Percentiles rank a stretch among this genome's conserved stretches.
phyloP scores from a whole-genome alignment of 2,888 invertebrate species.

The Theretra japonica region DNA sequence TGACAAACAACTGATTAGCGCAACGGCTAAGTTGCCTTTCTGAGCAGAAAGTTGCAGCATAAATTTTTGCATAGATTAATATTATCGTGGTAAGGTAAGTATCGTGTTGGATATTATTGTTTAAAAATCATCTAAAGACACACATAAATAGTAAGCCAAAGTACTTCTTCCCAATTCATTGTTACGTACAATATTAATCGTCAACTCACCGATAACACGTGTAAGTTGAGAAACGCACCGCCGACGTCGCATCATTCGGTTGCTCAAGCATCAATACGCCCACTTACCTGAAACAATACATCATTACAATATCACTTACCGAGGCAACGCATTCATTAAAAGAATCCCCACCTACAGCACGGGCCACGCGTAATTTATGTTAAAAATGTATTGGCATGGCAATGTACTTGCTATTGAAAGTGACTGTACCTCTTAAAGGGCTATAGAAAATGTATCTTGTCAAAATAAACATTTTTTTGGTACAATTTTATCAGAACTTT shows the following conservation, averaged over 20 bases:
- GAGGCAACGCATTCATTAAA: conserved; percentile 64
- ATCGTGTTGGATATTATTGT: no score
- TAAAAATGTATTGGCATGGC: conserved; percentile 1
- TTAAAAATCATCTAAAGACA: no score
- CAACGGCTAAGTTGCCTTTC: no score
- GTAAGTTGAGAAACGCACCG: conserved; percentile 65
- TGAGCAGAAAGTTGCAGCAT: no score
- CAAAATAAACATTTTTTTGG: not conserved
- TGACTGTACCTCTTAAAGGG: no score
- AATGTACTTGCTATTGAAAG: not conserved
- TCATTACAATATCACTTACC: conserved; percentile 80
- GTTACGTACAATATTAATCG: conserved; percentile 54
- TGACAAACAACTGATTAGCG: no score
- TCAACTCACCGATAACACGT: conserved; percentile 64
- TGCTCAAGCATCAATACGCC: conserved; percentile 64
- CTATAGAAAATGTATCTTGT: not conserved
- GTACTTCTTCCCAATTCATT: conserved; percentile 30
- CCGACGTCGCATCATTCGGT: conserved; percentile 64
- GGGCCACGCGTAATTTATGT: conserved; percentile 15
- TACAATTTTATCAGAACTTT: no score
- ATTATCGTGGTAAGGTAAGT: no score
- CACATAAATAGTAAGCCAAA: not conserved
- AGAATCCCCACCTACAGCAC: conserved; percentile 60
- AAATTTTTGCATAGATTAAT: no score
- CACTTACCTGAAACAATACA: conserved; percentile 84